Base-by-base conservation (phyloP, 1,140 invertebrate species). In the Lycorma delicatula region DNA sequence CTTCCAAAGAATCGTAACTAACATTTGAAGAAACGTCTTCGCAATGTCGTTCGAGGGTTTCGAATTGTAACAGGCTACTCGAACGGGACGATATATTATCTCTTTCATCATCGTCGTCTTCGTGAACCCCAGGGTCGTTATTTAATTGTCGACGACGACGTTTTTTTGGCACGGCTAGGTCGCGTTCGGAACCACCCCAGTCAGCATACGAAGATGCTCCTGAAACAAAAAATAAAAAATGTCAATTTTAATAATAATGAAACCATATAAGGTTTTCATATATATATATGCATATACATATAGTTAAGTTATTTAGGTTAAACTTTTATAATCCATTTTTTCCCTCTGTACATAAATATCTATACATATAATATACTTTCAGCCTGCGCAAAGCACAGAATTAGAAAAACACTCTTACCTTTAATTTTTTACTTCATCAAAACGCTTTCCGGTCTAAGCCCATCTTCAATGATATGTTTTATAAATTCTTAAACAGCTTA, bases 61-160 rank as follows among this genome's bases (percentile, higher is more conserved):
- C 87, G 68, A 91, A 91, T 69, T 89, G 87, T 23, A 89, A 74
- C 25, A 91, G 73, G 53, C 85, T 88, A 36, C 84, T 86, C 23
- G 86, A 87, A 46, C 87, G 78, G 68, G 64, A 81, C 70, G 66
- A 76, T 56, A 61, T 23, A 68, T 68, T 0, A 69, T 68, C 38
- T 66, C 68, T 58, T 68, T 69, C 20, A 64, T 71, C 49, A 69
- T 80, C 64, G 20, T 64, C 66, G 68, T 80, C 68, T 44, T 74
- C 71, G 64, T 72, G 66, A 58, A 71, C 29, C 63, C 71, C 60
- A 63, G 75, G 70, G 54, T 75, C 68, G 27, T 72, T 68, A 58
- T 74, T 72, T 26, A 65, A 47, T 29, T 58, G 49, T 59, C 64
- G 60, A 34, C 84, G 78, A 22, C 86, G 75, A n/a, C 86, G 76